A percentile compares a stretch with the other conserved stretches of the same genome.
Evolutionary conservation across 2,113 vertebrate genomes (phyloP).

Genomic region (Catharus minimus): DNA sequence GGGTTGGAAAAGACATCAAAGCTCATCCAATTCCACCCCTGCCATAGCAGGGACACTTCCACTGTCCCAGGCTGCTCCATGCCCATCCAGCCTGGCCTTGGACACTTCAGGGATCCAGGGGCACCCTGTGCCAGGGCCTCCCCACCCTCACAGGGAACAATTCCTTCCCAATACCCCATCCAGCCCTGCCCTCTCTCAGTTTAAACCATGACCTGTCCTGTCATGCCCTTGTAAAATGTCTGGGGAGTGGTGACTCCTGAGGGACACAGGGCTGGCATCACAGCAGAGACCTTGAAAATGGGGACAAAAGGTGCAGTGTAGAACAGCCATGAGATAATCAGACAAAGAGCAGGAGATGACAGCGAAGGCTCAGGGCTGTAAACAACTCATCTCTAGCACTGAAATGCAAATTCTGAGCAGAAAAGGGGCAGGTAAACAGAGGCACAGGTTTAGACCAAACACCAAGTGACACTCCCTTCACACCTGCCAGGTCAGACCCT

Average conservation of each 20-base stretch:
- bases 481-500: background rate
- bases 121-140: background rate
- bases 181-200: background rate
- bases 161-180: background rate
- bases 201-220: background rate
- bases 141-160: background rate
- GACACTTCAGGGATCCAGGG: rapidly evolving
- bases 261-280: background rate
- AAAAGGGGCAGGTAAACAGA: background rate
- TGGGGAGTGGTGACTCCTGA: background rate
- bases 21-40: background rate
- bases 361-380: background rate
- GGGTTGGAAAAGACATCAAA: background rate
- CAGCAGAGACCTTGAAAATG: background rate
- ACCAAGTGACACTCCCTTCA: background rate
- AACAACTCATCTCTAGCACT: background rate
- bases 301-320: background rate
- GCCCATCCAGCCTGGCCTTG: rapidly evolving
- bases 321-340: background rate
- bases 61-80: background rate
- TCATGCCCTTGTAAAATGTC: rapidly evolving
- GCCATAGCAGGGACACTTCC: background rate
- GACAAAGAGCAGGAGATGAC: background rate
- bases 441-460: background rate
- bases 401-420: background rate